These are phyloP conservation scores for Alectoris magna DNA, from an alignment of 2,797 vertebrate genomes.

Conservation along the genomic window DNA sequence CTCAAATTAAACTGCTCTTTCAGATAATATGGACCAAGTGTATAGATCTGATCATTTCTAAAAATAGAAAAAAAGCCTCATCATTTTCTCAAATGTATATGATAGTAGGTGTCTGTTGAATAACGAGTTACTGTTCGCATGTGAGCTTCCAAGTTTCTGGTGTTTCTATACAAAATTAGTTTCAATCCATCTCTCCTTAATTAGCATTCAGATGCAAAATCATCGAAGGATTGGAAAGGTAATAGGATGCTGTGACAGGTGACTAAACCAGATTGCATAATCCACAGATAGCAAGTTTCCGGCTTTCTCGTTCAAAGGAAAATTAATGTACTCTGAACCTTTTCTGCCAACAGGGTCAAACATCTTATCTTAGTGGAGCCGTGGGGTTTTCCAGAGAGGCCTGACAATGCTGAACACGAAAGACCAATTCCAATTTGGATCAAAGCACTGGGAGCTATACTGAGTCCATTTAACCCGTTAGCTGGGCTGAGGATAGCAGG, in stretches of 20 bases:
- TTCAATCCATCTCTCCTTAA: not conserved
- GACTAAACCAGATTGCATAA: not conserved
- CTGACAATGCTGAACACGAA: constrained; percentile 84
- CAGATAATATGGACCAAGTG: not conserved
- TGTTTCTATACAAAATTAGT: not conserved
- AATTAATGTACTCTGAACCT: constrained; percentile 19
- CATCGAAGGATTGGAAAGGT: not conserved
- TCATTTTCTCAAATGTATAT: not conserved
- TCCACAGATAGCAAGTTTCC: not conserved
- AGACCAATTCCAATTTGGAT: constrained; percentile 94
- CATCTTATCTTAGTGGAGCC: constrained; percentile 95
- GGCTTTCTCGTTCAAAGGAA: not conserved
- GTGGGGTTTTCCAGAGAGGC: constrained; percentile 93
- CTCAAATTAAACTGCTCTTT: not conserved
- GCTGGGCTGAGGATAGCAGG: constrained; percentile 93
- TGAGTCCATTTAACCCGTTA: constrained; percentile 94
- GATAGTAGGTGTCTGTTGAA: not conserved
- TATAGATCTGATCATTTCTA: not conserved
- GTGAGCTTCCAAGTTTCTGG: not conserved
- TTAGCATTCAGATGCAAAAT: not conserved
- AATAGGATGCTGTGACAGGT: not conserved
- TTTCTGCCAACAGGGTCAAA: constrained; percentile 85
- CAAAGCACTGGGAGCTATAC: constrained; percentile 90
- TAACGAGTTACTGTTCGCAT: not conserved
- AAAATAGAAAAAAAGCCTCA: not conserved